Evolutionary conservation across 2,888 invertebrate genomes (phyloP), one percentile per base, ranked within the genome.

Genomic region (Colletes collaris): DNA sequence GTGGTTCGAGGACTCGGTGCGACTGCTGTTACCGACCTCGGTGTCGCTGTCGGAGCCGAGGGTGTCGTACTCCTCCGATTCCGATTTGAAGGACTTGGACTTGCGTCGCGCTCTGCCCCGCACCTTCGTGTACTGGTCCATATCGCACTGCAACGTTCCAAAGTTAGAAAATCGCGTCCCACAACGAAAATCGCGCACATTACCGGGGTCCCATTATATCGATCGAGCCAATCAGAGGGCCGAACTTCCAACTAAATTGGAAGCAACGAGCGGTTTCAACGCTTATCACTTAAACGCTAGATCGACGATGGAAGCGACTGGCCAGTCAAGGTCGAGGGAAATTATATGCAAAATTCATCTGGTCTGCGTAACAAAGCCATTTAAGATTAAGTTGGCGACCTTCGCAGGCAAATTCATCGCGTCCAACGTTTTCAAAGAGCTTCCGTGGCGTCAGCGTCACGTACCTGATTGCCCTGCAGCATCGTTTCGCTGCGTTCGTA

Each of bases 1-100:
- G 78, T 94, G 94, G 85, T 93, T 93, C 69, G 94, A 93, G 16
- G 94, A 93, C 83, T 94, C 94, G 27, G 93, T 93, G 55, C 94
- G 93, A 88, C 93, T 93, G 79, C 93, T 94, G 63, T 93, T 94
- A 8, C 93, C 93, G 72, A 92, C 92, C 81, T 92, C 93, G n/a
- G 94, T 93, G 84, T 94, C 94, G 85, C 94, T 94, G 87, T 94
- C 94, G 60, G 94, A 94, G 77, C 94, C 94, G 40, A 94, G 90
- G 55, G 94, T 94, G 87, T 94, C 94, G 84, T 94, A 94, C 85
- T 94, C 94, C 86, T 94, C 94, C 16, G 94, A 94, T 86, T 94
- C 94, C 4, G 94, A 94, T 85, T 94, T 94, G 79, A 94, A 93
- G 4, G 94, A 92, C 87, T 94, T 94, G 0, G 94, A 94, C 82